These are phyloP conservation scores for Remorina albescens DNA, from an alignment of 2,797 vertebrate genomes.

Conservation along the genomic window DNA sequence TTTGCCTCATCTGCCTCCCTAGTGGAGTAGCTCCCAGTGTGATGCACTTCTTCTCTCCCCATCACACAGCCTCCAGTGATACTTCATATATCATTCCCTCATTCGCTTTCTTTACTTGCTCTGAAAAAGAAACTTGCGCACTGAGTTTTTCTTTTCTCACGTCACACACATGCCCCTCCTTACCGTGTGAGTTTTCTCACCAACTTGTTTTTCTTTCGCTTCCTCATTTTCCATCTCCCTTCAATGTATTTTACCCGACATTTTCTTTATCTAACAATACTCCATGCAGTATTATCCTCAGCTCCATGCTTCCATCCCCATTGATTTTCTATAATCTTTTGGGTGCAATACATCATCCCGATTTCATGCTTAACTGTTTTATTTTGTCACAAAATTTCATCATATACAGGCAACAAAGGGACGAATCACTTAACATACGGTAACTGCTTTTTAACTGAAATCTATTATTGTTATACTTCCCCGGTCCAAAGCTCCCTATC, in stretches of 20 bases:
- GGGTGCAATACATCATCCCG: conserved; percentile 35
- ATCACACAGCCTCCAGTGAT: conserved; percentile 72
- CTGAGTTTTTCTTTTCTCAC: conserved; percentile 26
- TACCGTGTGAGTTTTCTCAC: conserved; percentile 24
- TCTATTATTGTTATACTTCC: background rate
- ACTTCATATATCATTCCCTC: conserved; percentile 55
- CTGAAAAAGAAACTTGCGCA: conserved; percentile 40
- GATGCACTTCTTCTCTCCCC: conserved; percentile 68
- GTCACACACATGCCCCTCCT: conserved; percentile 17
- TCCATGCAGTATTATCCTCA: conserved; percentile 35
- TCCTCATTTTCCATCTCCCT: conserved; percentile 20
- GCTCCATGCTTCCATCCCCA: conserved; percentile 15
- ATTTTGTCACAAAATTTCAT: conserved; percentile 2
- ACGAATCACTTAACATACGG: background rate
- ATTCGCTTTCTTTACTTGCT: conserved; percentile 46
- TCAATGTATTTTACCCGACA: conserved; percentile 14
- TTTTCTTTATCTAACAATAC: conserved; percentile 38
- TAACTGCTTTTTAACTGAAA: conserved; percentile 22
- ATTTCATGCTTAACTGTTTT: conserved; percentile 10
- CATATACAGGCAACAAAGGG: background rate
- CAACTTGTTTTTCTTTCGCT: background rate
- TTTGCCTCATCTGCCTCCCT: conserved; percentile 70
- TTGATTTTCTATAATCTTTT: conserved; percentile 48
- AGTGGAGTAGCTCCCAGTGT: conserved; percentile 62
- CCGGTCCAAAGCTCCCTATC: conserved; percentile 14